Evolutionary conservation across 1,140 invertebrate genomes (phyloP), one percentile per base, ranked within the genome.

Genomic region (Meloidogyne hapla): DNA sequence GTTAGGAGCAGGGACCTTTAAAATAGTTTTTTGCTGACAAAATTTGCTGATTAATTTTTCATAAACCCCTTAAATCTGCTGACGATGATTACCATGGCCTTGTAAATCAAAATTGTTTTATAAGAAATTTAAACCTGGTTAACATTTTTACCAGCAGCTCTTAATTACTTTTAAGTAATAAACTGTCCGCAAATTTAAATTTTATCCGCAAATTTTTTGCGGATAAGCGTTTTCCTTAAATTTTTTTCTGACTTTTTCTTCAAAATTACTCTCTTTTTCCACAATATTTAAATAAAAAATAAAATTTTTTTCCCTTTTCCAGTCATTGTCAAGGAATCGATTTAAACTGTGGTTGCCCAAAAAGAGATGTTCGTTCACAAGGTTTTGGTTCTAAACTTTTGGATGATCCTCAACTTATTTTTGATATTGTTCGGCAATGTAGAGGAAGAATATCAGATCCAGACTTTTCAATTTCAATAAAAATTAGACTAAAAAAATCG

Each of bases 301-400:
- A n/a, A 64, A 42, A 67, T 63, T 33, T 71, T n/a, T 64, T 23
- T 80, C 63, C 79, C 33, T 48, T 12, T 42, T 42, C 6, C 77
- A 93, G 92, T 23, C 91, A 92, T 90, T 91, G 91, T 67, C 92
- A 94, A 90, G 95, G 95, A 26, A 92, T 95, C 2, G 95, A 98
- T 89, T 89, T 98, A 42, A 98, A 98, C 87, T 97, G 95, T 90
- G 95, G 96, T 10, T 98, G 96, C 85, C 95, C 96, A 13, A 95
- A 98, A 88, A 90, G 91, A 87, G 90, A 74, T 56, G 95, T 94
- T 0, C 92, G 94, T 86, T 91, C 92, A 84, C 92, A 94, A 86
- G 94, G 94, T 21, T 93, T 94, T 87, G 95, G 95, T 12, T 93
- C 93, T 82, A 91, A 92, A 79, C 87, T 98, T 76, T 89, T 97